These are phyloP conservation scores for Macaria notata DNA, from an alignment of 2,888 invertebrate species.

Conservation along the genomic window DNA sequence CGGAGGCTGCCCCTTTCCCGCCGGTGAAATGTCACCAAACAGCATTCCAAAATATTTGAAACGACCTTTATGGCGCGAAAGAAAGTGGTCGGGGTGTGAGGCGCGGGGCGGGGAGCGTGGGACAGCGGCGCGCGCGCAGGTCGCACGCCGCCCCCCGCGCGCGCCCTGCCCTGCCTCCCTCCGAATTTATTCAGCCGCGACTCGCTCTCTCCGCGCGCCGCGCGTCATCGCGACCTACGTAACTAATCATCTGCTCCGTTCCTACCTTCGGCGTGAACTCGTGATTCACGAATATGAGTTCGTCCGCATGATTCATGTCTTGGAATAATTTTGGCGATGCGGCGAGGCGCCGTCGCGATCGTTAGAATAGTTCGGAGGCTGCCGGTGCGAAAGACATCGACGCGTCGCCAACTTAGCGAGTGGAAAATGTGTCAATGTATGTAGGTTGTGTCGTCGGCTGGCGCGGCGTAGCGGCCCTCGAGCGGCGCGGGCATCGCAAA, in stretches of 20 bases:
- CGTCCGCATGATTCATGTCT: conserved; percentile 17
- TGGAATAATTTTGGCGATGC: conserved; percentile 16
- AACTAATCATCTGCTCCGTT: conserved; percentile 31
- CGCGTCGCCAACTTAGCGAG: conserved; percentile 29
- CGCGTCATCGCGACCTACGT: conserved; percentile 22
- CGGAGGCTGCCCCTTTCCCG: conserved; percentile 66
- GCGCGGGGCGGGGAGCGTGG: conserved; percentile 84
- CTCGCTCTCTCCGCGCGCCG: conserved; percentile 42
- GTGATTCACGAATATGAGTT: conserved; percentile 38
- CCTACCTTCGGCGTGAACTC: conserved; percentile 21
- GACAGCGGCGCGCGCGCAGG: conserved; percentile 84
- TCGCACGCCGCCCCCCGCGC: conserved; percentile 76
- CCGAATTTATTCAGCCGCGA: conserved; percentile 80
- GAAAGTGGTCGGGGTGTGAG: conserved; percentile 71
- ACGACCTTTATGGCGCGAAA: conserved; percentile 83
- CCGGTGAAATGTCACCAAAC: conserved; percentile 80
- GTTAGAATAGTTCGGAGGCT: background rate
- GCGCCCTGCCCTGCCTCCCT: conserved; percentile 72
- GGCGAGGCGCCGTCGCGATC: background rate
- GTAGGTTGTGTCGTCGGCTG: background rate
- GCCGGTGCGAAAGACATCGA: conserved; percentile 52
- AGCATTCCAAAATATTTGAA: conserved; percentile 82
- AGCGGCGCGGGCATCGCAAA: conserved; percentile 61
- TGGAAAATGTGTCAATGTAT: conserved; percentile 13
- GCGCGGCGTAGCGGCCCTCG: too few species aligned